phyloP scores from a whole-genome alignment of 2,113 vertebrate species.

The Todiramphus chloris region DNA sequence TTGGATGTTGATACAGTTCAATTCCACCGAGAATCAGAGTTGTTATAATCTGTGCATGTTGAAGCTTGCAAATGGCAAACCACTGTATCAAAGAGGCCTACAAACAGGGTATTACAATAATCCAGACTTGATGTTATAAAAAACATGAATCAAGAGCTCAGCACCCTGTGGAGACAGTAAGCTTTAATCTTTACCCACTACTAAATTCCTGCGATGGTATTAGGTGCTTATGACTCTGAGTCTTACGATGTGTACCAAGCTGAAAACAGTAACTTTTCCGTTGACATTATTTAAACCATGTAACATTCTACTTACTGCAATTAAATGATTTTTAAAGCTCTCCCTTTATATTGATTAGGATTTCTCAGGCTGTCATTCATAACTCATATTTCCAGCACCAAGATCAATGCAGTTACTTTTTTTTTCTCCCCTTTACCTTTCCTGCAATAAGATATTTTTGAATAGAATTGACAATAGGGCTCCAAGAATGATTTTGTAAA shows the following conservation, averaged over 20 bases:
- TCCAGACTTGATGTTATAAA: constrained; percentile 61
- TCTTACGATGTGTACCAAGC: constrained; percentile 45
- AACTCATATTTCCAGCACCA: constrained; percentile 6
- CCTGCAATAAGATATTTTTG: not conserved
- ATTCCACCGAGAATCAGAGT: not conserved
- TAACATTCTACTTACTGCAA: constrained; percentile 52
- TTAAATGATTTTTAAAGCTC: constrained; percentile 48
- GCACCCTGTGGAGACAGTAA: constrained; percentile 69
- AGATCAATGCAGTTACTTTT: not conserved
- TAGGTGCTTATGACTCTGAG: constrained; percentile 56
- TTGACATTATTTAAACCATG: constrained; percentile 48
- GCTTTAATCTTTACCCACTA: constrained; percentile 69
- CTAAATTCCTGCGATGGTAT: constrained; percentile 68
- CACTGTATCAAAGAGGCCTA: constrained; percentile 57
- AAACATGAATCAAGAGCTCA: constrained; percentile 67
- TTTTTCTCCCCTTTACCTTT: not conserved
- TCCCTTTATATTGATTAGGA: constrained; percentile 22
- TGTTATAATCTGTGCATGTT: constrained; percentile 53
- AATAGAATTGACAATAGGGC: not conserved
- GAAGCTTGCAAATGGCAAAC: constrained; percentile 10
- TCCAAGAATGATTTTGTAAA: not conserved
- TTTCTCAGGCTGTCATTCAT: constrained; percentile 29
- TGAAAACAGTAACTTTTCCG: constrained; percentile 37
- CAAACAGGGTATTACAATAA: constrained; percentile 71
- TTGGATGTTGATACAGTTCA: constrained; percentile 23